These are phyloP conservation scores for Nyctalus aviator DNA, from an alignment of 2,797 vertebrate genomes.

Conservation along the genomic window DNA sequence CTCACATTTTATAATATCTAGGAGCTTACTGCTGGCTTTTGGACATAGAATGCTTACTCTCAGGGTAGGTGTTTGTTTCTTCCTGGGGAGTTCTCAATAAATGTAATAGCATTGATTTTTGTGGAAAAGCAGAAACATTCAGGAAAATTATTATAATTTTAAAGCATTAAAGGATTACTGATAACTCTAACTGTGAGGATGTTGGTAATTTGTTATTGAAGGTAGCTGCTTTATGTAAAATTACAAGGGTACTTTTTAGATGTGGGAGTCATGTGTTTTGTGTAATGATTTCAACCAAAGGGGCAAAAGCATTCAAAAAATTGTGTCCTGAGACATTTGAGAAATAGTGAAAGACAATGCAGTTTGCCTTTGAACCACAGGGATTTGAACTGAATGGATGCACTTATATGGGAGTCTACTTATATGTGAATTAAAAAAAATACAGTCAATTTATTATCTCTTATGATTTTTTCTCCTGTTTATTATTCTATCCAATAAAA, in stretches of 20 bases:
- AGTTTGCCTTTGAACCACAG: background rate
- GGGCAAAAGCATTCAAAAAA: background rate
- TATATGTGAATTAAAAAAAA: background rate
- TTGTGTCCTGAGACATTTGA: slow-evolving; percentile 73
- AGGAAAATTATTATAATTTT: background rate
- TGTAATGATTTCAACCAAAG: background rate
- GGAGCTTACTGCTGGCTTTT: background rate
- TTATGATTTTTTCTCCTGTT: background rate
- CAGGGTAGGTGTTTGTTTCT: background rate
- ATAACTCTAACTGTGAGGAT: background rate
- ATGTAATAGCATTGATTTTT: background rate
- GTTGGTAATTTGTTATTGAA: slow-evolving; percentile 46
- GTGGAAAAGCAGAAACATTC: background rate
- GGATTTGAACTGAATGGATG: no score
- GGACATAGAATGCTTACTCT: background rate
- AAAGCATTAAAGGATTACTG: slow-evolving; percentile 10
- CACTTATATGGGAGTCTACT: background rate
- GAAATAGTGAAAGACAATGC: slow-evolving; percentile 76
- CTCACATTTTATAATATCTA: background rate
- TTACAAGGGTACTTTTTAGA: slow-evolving; percentile 29
- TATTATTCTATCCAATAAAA: background rate
- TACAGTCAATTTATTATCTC: background rate
- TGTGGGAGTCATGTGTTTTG: background rate
- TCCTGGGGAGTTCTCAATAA: slow-evolving; percentile 3
- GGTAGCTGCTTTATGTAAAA: background rate